Conservation (phyloP, 2,888 invertebrate genomes). For the Chrysolina haemoptera region DNA sequence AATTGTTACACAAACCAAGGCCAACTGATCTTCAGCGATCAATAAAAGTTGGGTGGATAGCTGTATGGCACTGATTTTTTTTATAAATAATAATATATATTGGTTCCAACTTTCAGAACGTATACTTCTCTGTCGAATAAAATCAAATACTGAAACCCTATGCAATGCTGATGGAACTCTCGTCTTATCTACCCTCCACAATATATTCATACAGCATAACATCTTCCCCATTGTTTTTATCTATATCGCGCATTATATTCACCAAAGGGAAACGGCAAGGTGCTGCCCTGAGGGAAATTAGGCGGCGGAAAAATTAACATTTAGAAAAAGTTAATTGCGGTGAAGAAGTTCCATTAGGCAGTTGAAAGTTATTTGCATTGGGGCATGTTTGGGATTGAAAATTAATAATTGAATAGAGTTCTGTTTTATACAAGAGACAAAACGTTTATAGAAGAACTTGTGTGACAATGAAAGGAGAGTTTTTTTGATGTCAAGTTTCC, state of each 20-base stretch:
- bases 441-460: neutral
- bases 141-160: slow-evolving; percentile 20
- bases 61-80: too few relatives aligned
- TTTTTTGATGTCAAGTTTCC: neutral
- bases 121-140: neutral
- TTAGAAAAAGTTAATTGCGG: slow-evolving; percentile 59
- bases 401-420: slow-evolving; percentile 30
- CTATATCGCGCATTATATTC: slow-evolving; percentile 51
- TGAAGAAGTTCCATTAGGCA: slow-evolving; percentile 31
- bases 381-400: slow-evolving; percentile 30
- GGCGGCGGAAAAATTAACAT: slow-evolving; percentile 66
- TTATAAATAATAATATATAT: too few relatives aligned
- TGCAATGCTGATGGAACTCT: slow-evolving; percentile 27
- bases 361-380: slow-evolving; percentile 10
- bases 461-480: neutral
- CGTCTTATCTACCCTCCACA: slow-evolving; percentile 42
- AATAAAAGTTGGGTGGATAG: too few relatives aligned
- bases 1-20: too few relatives aligned
- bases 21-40: too few relatives aligned
- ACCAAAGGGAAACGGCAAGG: slow-evolving; percentile 58
- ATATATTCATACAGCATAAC: slow-evolving; percentile 42
- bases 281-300: slow-evolving; percentile 65
- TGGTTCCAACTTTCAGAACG: neutral
- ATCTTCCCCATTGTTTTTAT: slow-evolving; percentile 51
- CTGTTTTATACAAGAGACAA: neutral